A percentile compares a stretch with the other conserved stretches of the same genome.
Conservation (phyloP, 2,113 vertebrate genomes). For the Saguinus imperator region DNA sequence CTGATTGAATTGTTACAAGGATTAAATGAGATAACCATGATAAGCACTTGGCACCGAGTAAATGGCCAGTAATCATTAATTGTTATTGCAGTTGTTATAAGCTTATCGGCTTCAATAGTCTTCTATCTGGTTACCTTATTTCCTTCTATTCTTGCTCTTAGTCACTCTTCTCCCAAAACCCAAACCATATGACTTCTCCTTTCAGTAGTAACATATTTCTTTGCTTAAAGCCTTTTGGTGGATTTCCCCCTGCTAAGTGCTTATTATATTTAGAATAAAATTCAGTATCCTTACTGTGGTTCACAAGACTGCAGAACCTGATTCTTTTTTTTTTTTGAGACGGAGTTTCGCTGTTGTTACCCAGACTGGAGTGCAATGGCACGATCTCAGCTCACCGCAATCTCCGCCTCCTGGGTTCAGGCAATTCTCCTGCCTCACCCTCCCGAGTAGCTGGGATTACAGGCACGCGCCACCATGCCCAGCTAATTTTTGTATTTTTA, state of each 20-base stretch:
- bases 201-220: constrained; percentile 22
- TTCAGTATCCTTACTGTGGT: background rate
- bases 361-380: too few species aligned
- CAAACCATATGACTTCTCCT: background rate
- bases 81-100: constrained; percentile 45
- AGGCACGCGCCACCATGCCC: too few species aligned
- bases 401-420: too few species aligned
- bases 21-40: constrained; percentile 22
- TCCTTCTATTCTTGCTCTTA: constrained; percentile 27
- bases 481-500: too few species aligned
- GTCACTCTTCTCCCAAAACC: background rate
- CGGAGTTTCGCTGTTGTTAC: too few species aligned
- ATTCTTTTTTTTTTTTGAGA: background rate
- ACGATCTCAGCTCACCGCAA: too few species aligned
- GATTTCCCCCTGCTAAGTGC: constrained; percentile 5
- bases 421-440: too few species aligned
- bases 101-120: background rate
- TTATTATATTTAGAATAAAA: constrained; percentile 43
- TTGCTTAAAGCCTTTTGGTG: constrained; percentile 22
- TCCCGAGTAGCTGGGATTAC: too few species aligned
- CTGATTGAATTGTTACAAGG: background rate
- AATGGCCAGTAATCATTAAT: background rate
- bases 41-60: constrained; percentile 1
- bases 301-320: background rate
- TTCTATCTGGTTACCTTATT: background rate